These are phyloP conservation scores for Myathropa florea DNA, from an alignment of 2,888 invertebrate species.

Conservation along the genomic window DNA sequence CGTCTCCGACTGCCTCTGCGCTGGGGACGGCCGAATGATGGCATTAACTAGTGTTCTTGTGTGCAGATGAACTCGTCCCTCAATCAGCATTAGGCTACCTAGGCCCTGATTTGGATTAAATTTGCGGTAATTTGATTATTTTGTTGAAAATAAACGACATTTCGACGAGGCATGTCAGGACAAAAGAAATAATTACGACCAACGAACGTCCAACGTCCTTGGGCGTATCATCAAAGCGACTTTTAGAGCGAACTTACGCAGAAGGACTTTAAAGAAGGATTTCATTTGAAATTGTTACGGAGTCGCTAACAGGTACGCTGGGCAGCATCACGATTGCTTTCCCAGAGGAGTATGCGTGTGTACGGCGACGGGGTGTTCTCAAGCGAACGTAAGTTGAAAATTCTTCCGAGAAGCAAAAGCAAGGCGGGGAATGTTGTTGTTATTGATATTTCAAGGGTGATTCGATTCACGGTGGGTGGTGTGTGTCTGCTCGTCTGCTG, in stretches of 20 bases:
- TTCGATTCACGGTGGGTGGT: not conserved
- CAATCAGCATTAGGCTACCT: conserved; percentile 60
- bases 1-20: conserved; percentile 1
- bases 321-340: not conserved
- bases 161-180: conserved; percentile 26
- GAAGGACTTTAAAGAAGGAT: conserved; percentile 31
- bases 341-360: not conserved
- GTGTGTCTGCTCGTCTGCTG: not conserved
- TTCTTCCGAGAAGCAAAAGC: conserved; percentile 20
- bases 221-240: conserved; percentile 50
- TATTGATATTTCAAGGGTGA: conserved; percentile 41
- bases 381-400: conserved; percentile 36
- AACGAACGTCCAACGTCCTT: not conserved
- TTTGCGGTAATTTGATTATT: conserved; percentile 68
- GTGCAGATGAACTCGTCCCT: conserved; percentile 44
- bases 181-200: conserved; percentile 54
- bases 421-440: conserved; percentile 21
- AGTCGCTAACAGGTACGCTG: conserved; percentile 25
- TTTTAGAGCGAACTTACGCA: not conserved
- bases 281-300: conserved; percentile 32
- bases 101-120: conserved; percentile 61
- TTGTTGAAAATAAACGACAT: conserved; percentile 9
- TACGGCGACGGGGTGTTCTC: not conserved
- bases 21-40: conserved; percentile 3
- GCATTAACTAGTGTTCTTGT: conserved; percentile 29